Evolutionary conservation across 2,113 vertebrate species (phyloP), one percentile per base, ranked within the genome.

Genomic region (Fulica atra): DNA sequence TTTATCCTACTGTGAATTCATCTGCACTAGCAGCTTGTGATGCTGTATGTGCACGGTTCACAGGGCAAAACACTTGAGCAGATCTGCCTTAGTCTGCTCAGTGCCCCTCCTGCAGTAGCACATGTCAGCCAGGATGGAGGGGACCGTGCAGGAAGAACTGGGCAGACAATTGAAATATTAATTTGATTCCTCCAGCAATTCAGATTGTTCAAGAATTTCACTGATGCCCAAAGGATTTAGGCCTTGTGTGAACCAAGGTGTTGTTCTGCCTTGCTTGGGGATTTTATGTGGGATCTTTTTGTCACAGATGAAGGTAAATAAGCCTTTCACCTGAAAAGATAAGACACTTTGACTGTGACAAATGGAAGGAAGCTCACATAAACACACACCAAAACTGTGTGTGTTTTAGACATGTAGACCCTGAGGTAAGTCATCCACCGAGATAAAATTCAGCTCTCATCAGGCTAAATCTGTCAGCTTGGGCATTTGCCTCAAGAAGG

Each of bases 1-100:
- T 35, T 81, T 42, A 18, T 76, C 83, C 76, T 86, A 11, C 79
- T 86, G 79, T 94, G 86, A 28, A 36, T 81, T 89, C 86, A 71
- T 35, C 80, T 88, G 60, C 64, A 24, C 59, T 46, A 74, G 56
- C 76, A 77, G 54, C 57, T 92, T 83, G 76, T 19, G 11, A 2
- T 18, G 54, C 33, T 53, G 60, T 19, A 21, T 24, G n/a, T 66
- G 56, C 69, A 73, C 0, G 15, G 76, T 50, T 83, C 76, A 42
- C 20, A 70, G 40, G n/a, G 50, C 63, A 86, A 14, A 90, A 23
- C 18, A 8, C 63, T 48, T 31, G 16, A 73, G 4, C 36, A 77
- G 44, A 53, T 50, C 54, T 56, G 0, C 2, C 26, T 76, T 66
- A 54, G 51, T 64, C 65, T 86, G 33, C 36, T 93, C 60, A 70